Evolutionary conservation across 1,140 invertebrate genomes (phyloP).

Genomic region (Delia radicum): DNA sequence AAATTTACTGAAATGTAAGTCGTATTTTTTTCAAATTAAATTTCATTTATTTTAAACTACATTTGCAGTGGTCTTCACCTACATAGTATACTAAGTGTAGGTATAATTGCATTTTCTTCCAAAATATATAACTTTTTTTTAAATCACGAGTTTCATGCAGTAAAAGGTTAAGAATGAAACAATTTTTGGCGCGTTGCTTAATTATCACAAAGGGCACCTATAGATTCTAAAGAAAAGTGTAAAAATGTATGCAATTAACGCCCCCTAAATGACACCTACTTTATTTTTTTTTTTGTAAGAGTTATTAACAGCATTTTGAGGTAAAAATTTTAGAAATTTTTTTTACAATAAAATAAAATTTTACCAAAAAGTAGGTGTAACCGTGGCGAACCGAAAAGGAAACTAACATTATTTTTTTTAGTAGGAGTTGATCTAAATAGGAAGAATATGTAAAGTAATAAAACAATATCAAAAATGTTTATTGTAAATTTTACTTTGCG

Average conservation of each 20-base stretch:
- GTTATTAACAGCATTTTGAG: conserved; percentile 7
- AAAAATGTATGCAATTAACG: conserved; percentile 33
- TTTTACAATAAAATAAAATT: background rate
- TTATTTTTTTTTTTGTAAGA: background rate
- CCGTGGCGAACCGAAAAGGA: conserved; percentile 29
- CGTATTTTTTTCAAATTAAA: too few relatives aligned
- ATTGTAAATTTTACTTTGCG: too few relatives aligned
- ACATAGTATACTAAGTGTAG: too few relatives aligned
- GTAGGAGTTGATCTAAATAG: background rate
- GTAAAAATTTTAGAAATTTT: background rate
- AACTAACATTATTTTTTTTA: background rate
- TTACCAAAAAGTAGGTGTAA: conserved; percentile 32
- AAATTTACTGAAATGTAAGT: too few relatives aligned
- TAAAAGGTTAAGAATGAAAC: background rate
- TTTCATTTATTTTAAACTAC: too few relatives aligned
- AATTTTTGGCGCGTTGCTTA: background rate
- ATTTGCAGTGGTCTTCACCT: too few relatives aligned
- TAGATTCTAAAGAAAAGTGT: conserved; percentile 5
- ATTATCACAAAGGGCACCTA: background rate
- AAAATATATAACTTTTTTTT: too few relatives aligned
- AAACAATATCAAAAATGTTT: conserved; percentile 1
- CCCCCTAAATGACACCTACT: conserved; percentile 30
- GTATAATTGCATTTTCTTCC: too few relatives aligned
- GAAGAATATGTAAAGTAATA: background rate
- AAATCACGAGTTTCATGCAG: too few relatives aligned